Conservation (phyloP, 1,140 invertebrate species). For the Coboldia fuscipes region DNA sequence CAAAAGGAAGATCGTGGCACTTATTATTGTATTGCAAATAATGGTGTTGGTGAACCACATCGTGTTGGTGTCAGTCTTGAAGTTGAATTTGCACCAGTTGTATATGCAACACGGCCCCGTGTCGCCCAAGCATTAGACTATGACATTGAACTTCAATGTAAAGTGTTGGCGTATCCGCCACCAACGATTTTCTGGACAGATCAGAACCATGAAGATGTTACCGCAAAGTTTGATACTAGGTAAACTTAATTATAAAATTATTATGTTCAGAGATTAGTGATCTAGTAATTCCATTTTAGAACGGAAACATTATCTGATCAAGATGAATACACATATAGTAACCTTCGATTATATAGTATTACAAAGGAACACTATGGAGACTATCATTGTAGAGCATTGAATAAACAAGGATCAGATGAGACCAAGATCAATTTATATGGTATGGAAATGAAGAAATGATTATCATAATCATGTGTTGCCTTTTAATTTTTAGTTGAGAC, state of each 20-base stretch:
- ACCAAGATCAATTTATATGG: constrained; percentile 42
- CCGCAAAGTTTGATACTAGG: no score
- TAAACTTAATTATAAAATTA: no score
- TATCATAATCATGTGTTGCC: no score
- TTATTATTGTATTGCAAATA: constrained; percentile 74
- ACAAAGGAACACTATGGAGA: constrained; percentile 56
- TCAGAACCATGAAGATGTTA: no score
- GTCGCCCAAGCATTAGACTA: constrained; percentile 56
- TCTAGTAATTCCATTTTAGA: no score
- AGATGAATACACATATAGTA: constrained; percentile 62
- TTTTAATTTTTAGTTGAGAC: no score
- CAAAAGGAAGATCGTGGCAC: constrained; percentile 61
- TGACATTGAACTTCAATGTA: constrained; percentile 61
- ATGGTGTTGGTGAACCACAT: constrained; percentile 53
- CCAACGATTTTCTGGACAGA: constrained; percentile 59
- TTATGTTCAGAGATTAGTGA: no score
- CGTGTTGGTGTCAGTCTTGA: constrained; percentile 53
- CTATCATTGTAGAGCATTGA: constrained; percentile 52
- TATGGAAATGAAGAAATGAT: constrained; percentile 11
- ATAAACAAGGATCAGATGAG: constrained; percentile 47
- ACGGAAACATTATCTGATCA: no score
- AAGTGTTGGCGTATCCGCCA: constrained; percentile 60
- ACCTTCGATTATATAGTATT: constrained; percentile 50
- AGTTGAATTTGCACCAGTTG: constrained; percentile 59
- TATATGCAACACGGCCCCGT: constrained; percentile 42